phyloP scores from a whole-genome alignment of 2,113 vertebrate species.

The Glaucidium brasilianum region DNA sequence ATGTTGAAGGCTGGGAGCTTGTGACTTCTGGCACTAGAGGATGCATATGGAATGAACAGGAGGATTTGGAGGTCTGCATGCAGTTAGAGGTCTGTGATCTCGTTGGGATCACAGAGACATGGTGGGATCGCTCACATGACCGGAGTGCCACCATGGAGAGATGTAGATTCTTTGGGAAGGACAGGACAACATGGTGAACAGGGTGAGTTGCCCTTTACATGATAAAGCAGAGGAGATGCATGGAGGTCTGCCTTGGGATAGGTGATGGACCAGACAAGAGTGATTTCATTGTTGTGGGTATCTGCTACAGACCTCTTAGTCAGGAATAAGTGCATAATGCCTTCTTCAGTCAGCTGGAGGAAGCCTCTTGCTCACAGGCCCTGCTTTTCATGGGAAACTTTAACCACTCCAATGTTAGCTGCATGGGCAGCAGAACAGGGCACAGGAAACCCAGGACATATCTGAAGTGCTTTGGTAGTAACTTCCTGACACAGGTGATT shows the following conservation, averaged over 20 bases:
- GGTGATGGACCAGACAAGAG: background rate
- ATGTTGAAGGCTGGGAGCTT: background rate
- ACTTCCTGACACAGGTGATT: background rate
- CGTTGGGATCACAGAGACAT: background rate
- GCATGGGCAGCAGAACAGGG: background rate
- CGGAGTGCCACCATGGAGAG: background rate
- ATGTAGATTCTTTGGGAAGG: background rate
- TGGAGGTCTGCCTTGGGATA: background rate
- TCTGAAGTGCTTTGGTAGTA: background rate
- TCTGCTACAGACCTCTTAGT: background rate
- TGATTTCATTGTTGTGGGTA: accelerated
- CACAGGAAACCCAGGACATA: background rate
- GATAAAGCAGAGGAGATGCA: background rate
- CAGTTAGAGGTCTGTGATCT: background rate
- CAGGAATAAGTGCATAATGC: background rate
- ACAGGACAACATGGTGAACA: background rate
- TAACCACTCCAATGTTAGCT: background rate
- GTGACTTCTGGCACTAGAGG: background rate
- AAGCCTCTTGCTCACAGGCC: background rate
- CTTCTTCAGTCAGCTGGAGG: background rate
- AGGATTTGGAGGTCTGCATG: background rate
- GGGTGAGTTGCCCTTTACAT: accelerated
- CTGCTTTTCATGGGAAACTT: background rate
- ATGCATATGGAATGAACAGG: background rate
- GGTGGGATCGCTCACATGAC: background rate